Percentiles rank a stretch among this genome's conserved stretches.
Evolutionary conservation across 2,888 invertebrate genomes (phyloP).

Genomic region (Leptopilina myrica): DNA sequence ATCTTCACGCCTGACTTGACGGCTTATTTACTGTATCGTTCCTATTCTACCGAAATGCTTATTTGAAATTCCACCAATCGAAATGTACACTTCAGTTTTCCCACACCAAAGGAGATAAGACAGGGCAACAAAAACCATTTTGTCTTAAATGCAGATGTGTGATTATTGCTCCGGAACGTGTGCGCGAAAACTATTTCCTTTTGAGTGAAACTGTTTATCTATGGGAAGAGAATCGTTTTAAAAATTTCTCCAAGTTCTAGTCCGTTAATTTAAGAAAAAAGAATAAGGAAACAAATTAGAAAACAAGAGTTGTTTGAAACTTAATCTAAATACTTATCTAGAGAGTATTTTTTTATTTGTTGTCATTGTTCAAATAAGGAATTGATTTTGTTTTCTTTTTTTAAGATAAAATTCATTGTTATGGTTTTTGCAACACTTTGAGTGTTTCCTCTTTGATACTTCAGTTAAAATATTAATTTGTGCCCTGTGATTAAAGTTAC

Average conservation of each 20-base stretch:
- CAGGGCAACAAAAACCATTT: slow-evolving; percentile 17
- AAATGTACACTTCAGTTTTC: slow-evolving; percentile 18
- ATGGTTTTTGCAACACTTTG: too few species aligned
- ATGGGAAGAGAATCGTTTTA: not conserved
- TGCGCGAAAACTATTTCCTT: too few species aligned
- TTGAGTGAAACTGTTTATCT: not conserved
- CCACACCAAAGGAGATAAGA: slow-evolving; percentile 23
- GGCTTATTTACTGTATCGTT: slow-evolving; percentile 18
- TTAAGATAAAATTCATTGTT: too few species aligned
- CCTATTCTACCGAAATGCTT: slow-evolving; percentile 17
- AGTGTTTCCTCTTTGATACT: not conserved
- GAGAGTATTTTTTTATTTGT: not conserved
- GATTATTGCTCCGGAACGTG: slow-evolving; percentile 9
- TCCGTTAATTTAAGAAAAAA: not conserved
- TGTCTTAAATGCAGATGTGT: slow-evolving; percentile 1
- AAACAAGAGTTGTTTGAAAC: not conserved
- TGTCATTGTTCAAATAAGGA: not conserved
- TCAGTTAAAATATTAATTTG: slow-evolving; percentile 6
- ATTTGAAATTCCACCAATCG: slow-evolving; percentile 25
- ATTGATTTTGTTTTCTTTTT: not conserved
- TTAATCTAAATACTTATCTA: not conserved
- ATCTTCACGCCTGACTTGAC: slow-evolving; percentile 23
- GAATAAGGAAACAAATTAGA: not conserved
- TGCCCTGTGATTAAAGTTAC: slow-evolving; percentile 1
- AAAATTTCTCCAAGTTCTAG: not conserved